Evolutionary conservation across 2,797 vertebrate species (phyloP).

Genomic region (Nyctibius grandis): DNA sequence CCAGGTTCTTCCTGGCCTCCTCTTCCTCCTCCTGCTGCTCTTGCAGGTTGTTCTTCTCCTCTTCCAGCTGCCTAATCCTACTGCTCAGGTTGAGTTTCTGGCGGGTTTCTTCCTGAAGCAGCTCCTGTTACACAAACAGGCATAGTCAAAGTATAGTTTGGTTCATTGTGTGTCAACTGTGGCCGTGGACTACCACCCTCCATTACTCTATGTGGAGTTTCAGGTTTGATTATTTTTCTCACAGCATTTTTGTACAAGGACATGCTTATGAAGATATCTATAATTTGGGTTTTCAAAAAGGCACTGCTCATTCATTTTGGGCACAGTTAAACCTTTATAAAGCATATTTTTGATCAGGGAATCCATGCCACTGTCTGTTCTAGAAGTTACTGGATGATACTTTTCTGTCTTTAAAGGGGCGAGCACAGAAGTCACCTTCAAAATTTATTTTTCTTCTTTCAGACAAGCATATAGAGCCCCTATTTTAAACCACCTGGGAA

Average conservation of each 20-base stretch:
- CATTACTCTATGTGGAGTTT: neutral
- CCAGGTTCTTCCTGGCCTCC: slow-evolving; percentile 88
- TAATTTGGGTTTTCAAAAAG: neutral
- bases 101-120: slow-evolving; percentile 96
- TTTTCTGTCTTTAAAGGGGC: neutral
- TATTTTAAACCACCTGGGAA: neutral
- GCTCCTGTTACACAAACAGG: slow-evolving; percentile 76
- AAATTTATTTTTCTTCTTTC: neutral
- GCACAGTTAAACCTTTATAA: neutral
- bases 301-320: neutral
- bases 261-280: neutral
- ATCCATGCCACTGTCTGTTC: neutral
- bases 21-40: slow-evolving; percentile 99
- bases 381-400: neutral
- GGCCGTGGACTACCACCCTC: neutral
- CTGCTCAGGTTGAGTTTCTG: slow-evolving; percentile 95
- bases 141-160: neutral
- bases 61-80: slow-evolving; percentile 93
- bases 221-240: neutral
- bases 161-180: neutral
- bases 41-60: slow-evolving; percentile 89
- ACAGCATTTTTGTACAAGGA: neutral
- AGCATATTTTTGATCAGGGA: neutral
- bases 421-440: neutral
- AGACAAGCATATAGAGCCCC: neutral